A percentile compares a stretch with the other conserved stretches of the same genome.
phyloP scores from a whole-genome alignment of 2,797 vertebrate species.

The Etheostoma nigrum region DNA sequence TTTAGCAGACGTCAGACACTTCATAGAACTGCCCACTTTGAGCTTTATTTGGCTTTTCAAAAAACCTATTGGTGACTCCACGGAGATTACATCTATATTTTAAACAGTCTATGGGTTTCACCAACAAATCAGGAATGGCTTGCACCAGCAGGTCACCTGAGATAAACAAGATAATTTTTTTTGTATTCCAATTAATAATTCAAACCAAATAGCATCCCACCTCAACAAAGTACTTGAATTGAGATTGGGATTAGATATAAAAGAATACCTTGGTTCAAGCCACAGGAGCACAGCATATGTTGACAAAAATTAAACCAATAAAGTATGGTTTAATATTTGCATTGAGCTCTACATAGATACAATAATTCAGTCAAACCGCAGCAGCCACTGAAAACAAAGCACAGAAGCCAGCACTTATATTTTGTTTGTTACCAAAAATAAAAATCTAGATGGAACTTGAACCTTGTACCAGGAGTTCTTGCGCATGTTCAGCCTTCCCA shows the following conservation, averaged over 20 bases:
- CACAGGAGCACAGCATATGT: neutral
- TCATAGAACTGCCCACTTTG: too few relatives aligned
- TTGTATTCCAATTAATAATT: too few relatives aligned
- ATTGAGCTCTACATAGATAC: neutral
- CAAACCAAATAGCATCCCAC: neutral
- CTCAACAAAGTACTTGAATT: neutral
- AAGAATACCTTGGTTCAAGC: constrained; percentile 13
- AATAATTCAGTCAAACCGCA: neutral
- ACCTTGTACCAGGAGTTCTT: constrained; percentile 99
- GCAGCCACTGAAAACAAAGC: constrained; percentile 1
- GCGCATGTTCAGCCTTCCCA: constrained; percentile 98
- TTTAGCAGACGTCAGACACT: too few relatives aligned
- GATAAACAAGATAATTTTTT: neutral
- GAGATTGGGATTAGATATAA: constrained; percentile 10
- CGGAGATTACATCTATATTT: too few relatives aligned
- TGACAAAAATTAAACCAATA: neutral
- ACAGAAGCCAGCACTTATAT: neutral
- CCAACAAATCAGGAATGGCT: neutral
- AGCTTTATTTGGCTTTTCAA: too few relatives aligned
- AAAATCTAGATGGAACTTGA: constrained; percentile 75
- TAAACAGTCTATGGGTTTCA: neutral
- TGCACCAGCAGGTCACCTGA: neutral
- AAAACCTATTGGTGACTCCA: too few relatives aligned
- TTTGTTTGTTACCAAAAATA: constrained; percentile 41
- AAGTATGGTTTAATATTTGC: neutral